Base-by-base conservation (phyloP, 2,113 vertebrate species). In the Percina caprodes region DNA sequence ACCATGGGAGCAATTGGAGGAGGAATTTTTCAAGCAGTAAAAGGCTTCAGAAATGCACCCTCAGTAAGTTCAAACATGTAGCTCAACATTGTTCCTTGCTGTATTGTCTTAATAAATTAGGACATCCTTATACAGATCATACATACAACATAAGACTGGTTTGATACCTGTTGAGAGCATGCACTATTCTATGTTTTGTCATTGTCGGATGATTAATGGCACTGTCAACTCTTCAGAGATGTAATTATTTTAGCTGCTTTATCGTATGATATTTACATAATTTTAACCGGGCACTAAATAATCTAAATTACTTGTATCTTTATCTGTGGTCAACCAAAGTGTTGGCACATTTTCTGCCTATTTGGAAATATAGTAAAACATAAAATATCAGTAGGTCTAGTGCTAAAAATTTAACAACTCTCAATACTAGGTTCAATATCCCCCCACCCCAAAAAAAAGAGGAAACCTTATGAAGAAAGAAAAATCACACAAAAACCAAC, bases 1-100 rank as follows among this genome's bases (percentile, higher is more conserved):
- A 99, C 98, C 0, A 99, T 99, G 98, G 98, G 98, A 18, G 96
- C 97, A 58, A 97, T 99, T 33, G 98, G 98, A 82, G 98, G 98
- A 52, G 97, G 98, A 30, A 96, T 99, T 83, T 99, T 99, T 91
- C 98, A 99, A 83, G 96, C 98, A 3, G 95, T 99, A 67, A 99
- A 99, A 93, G 98, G 98, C 35, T 99, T 99, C 88, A 95, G 98
- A 85, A 99, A 99, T 83, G 95, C 98, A 77, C 98, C 98, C 18
- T 94, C 96, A 89, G 98, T 99, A 83, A 96, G 97, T 96, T 80
- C 51, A 69, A 4, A 66, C 9, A 8, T 61, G 21, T 23, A 18
- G 0, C 4, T 60, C 3, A 35, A 56, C 12, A 49, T 1, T 63
- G 13, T 35, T 8, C 6, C 11, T 52, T 35, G 11, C 8, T 48